phyloP scores from a whole-genome alignment of 2,797 vertebrate species.

The Micromesistius poutassou region DNA sequence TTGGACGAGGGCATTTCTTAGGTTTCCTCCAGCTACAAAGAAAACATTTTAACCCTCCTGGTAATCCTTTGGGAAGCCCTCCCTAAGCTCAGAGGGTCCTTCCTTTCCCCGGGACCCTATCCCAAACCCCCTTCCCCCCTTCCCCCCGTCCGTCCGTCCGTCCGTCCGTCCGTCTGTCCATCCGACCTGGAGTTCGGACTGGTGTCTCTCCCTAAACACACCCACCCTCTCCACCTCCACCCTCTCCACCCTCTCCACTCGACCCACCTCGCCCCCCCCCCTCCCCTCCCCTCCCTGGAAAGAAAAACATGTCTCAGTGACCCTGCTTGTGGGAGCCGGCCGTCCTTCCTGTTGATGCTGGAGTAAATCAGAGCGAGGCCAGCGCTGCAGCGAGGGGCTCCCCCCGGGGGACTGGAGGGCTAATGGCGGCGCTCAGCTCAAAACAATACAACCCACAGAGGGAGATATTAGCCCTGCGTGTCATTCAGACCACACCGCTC shows the following conservation, averaged over 20 bases:
- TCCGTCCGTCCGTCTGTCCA: not conserved
- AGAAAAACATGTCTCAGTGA: constrained; percentile 40
- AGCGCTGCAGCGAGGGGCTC: constrained; percentile 56
- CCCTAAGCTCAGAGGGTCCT: constrained; percentile 62
- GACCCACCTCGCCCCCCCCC: not conserved
- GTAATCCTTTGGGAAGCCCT: constrained; percentile 72
- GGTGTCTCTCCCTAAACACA: not conserved
- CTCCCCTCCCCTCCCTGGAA: not conserved
- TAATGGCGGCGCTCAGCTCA: constrained; percentile 70
- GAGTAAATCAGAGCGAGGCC: constrained; percentile 69
- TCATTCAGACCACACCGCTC: not conserved
- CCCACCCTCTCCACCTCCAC: not conserved
- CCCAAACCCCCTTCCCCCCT: constrained; percentile 29
- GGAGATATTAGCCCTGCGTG: constrained; percentile 48
- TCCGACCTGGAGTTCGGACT: not conserved
- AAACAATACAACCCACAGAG: constrained; percentile 60
- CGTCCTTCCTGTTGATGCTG: constrained; percentile 79
- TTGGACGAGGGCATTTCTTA: constrained; percentile 65
- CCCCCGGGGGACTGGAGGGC: constrained; percentile 75
- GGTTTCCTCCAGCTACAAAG: constrained; percentile 75
- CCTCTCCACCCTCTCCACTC: too few species aligned
- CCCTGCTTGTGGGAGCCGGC: constrained; percentile 58
- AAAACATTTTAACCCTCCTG: constrained; percentile 74
- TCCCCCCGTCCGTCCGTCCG: too few species aligned
- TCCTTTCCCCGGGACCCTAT: constrained; percentile 40